A percentile compares a stretch with the other conserved stretches of the same genome.
Evolutionary conservation across 2,797 vertebrate species (phyloP).

Genomic region (Acanthiza pusilla): DNA sequence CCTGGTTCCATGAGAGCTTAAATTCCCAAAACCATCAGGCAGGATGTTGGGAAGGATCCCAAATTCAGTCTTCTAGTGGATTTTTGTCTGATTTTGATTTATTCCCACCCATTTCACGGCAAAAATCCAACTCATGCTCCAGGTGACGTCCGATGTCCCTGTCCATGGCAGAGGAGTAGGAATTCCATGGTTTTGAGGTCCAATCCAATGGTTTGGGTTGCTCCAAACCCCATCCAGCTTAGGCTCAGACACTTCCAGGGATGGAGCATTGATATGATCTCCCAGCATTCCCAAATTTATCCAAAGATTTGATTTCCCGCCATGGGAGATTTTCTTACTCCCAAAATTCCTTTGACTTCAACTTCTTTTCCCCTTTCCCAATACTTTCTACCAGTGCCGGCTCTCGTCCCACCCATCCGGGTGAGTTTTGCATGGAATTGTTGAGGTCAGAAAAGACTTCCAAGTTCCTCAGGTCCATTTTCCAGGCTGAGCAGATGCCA

Average conservation of each 20-base stretch:
- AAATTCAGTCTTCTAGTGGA: fast-evolving
- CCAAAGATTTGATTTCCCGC: neutral
- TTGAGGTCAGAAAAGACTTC: neutral
- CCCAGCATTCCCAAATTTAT: neutral
- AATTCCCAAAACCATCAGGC: fast-evolving
- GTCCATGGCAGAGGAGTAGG: fast-evolving
- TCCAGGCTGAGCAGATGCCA: no score
- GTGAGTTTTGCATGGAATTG: neutral
- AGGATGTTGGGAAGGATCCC: neutral
- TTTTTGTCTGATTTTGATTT: neutral
- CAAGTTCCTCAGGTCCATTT: neutral
- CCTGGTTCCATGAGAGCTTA: neutral
- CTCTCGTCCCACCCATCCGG: neutral
- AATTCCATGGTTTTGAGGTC: neutral
- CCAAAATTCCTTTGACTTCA: neutral
- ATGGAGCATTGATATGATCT: no score
- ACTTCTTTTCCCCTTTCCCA: neutral
- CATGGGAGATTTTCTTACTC: neutral
- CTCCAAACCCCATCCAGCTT: neutral
- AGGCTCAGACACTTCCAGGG: neutral
- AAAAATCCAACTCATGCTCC: neutral
- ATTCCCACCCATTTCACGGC: neutral
- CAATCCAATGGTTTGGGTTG: fast-evolving
- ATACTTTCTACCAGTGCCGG: fast-evolving
- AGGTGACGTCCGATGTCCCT: fast-evolving